Conservation (phyloP, 2,113 vertebrate genomes). For the Turnix velox region DNA sequence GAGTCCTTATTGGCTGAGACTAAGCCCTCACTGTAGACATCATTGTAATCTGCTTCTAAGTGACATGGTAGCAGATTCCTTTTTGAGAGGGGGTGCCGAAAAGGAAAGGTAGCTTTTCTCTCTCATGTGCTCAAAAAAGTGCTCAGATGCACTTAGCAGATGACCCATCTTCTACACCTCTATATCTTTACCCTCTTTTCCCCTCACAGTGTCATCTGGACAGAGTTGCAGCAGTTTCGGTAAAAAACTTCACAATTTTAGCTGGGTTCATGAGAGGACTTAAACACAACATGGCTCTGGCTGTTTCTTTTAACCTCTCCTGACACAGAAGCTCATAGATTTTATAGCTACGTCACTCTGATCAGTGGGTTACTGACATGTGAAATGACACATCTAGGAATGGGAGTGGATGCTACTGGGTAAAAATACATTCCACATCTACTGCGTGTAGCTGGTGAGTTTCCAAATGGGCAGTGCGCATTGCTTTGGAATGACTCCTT, state of each 20-base stretch:
- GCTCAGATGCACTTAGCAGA: not conserved
- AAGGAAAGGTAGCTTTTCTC: not conserved
- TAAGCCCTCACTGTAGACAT: not conserved
- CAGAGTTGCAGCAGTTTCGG: not conserved
- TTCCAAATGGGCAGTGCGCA: not conserved
- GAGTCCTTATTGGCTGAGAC: not conserved
- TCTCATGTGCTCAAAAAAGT: not conserved
- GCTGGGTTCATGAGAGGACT: not conserved
- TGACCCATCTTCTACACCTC: not conserved
- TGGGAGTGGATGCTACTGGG: not conserved
- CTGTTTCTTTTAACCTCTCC: not conserved
- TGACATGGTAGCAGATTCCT: not conserved
- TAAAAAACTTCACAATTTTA: not conserved
- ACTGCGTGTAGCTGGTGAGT: not conserved
- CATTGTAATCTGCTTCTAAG: not conserved
- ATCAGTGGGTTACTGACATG: not conserved
- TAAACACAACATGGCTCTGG: not conserved
- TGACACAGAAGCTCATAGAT: not conserved
- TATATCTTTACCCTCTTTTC: not conserved
- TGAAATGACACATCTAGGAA: constrained; percentile 7
- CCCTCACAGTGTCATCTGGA: not conserved
- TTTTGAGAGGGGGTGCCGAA: not conserved
- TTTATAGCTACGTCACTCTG: not conserved
- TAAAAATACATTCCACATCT: constrained; percentile 40
- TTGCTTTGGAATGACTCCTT: not conserved